Evolutionary conservation across 2,113 vertebrate genomes (phyloP).

Genomic region (Felis chaus): DNA sequence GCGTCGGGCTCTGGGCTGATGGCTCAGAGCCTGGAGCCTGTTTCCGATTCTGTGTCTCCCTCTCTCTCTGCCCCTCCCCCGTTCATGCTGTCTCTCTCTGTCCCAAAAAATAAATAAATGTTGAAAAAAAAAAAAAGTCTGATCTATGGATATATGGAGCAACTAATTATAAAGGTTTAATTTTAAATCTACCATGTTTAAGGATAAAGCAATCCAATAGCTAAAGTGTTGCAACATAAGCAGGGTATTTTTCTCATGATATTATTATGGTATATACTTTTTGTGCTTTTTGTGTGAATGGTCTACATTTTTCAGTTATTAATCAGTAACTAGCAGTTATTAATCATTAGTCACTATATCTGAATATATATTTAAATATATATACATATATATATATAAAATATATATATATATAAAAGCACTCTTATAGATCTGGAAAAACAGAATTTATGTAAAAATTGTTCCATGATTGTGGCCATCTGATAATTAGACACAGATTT

Average conservation of each 20-base stretch:
- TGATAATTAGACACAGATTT: not conserved
- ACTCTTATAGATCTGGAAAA: not conserved
- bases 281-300: not conserved
- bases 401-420: not conserved
- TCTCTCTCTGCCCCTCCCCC: no score
- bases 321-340: not conserved
- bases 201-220: not conserved
- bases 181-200: not conserved
- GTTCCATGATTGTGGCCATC: not conserved
- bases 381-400: not conserved
- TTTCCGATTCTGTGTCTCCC: no score
- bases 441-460: not conserved
- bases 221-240: not conserved
- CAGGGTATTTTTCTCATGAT: not conserved
- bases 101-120: no score
- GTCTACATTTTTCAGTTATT: not conserved
- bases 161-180: not conserved
- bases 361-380: not conserved
- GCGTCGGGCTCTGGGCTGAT: no score
- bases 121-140: no score
- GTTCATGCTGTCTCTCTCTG: no score
- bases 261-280: not conserved
- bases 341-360: not conserved
- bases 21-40: no score
- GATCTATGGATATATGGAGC: not conserved